Evolutionary conservation across 1,140 invertebrate species (phyloP).

Genomic region (Aricia agestis): DNA sequence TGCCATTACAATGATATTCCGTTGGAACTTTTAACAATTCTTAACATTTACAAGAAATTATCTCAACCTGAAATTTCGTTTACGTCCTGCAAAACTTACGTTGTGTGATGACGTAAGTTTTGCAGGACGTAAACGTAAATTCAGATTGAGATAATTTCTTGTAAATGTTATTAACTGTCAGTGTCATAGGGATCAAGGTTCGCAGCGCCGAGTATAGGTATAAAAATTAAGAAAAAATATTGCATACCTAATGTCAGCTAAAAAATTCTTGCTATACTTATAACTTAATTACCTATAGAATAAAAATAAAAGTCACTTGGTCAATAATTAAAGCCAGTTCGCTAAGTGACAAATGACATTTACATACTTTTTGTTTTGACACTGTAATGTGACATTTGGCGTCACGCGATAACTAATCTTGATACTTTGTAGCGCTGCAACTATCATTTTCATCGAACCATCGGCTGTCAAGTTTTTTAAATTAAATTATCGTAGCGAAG

Average conservation of each 20-base stretch:
- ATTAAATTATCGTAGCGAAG: background rate
- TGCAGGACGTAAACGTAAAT: no score
- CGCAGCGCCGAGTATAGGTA: no score
- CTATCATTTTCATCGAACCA: background rate
- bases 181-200: no score
- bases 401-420: background rate
- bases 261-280: background rate
- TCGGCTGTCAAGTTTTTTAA: background rate
- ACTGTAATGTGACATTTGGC: background rate
- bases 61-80: no score
- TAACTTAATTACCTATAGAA: background rate
- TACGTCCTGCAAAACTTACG: no score
- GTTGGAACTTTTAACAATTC: no score
- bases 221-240: background rate
- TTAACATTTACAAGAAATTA: no score
- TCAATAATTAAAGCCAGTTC: background rate
- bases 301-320: background rate
- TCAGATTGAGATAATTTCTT: no score
- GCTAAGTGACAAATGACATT: conserved; percentile 1
- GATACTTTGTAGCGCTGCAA: background rate
- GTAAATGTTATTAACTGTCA: no score
- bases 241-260: background rate
- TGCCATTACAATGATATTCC: no score
- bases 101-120: no score
- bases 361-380: background rate